Percentiles rank a stretch among this genome's conserved stretches.
Conservation (phyloP, 2,888 invertebrate genomes). For the Diploptera punctata region DNA sequence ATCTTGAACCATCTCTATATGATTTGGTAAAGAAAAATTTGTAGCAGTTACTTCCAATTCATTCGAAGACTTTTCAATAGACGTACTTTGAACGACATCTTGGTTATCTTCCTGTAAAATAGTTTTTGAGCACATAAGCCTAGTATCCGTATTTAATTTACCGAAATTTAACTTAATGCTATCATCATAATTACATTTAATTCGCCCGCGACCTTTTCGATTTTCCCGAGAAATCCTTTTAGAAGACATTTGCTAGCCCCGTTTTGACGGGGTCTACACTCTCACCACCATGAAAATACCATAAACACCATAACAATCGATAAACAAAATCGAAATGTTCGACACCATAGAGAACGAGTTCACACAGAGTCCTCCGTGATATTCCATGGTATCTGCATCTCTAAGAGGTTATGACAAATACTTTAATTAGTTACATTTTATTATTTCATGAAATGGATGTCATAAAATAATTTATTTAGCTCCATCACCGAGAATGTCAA, state of each 20-base stretch:
- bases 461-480: no score
- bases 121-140: not conserved
- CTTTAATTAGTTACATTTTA: no score
- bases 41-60: constrained; percentile 16
- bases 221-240: constrained; percentile 48
- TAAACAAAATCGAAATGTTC: not conserved
- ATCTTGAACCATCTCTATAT: constrained; percentile 31
- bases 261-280: constrained; percentile 40
- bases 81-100: constrained; percentile 28
- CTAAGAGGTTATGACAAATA: not conserved
- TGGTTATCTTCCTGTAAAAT: constrained; percentile 26
- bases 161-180: not conserved
- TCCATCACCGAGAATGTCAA: no score
- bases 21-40: constrained; percentile 26
- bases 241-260: constrained; percentile 51
- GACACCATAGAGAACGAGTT: no score
- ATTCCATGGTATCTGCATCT: not conserved
- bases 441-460: no score
- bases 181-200: constrained; percentile 41
- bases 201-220: constrained; percentile 50
- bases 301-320: constrained; percentile 12
- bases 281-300: constrained; percentile 28
- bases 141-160: not conserved
- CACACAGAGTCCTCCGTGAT: no score
- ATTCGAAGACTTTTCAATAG: not conserved